phyloP scores from a whole-genome alignment of 2,113 vertebrate genomes.

The Martes martes region DNA sequence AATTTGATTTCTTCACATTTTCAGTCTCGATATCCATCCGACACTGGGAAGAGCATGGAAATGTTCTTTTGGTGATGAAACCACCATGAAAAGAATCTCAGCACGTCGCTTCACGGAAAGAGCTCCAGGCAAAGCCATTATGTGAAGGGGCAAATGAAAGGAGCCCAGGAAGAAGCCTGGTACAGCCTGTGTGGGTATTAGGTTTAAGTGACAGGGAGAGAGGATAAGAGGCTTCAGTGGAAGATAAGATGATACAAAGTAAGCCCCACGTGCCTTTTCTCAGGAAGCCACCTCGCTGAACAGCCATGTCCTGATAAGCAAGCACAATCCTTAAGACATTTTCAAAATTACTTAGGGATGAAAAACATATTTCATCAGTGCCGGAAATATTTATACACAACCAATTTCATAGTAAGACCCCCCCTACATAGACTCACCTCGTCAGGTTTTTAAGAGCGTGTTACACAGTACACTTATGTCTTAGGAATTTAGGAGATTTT shows the following conservation, averaged over 20 bases:
- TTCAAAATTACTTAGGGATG: not conserved
- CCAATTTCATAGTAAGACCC: not conserved
- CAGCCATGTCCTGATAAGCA: not conserved
- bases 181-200: fast-evolving
- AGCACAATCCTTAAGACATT: not conserved
- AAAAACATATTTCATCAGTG: not conserved
- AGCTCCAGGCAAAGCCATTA: not conserved
- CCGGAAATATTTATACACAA: not conserved
- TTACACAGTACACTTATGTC: not conserved
- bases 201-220: not conserved
- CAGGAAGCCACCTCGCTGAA: not conserved
- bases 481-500: not conserved
- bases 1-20: not conserved
- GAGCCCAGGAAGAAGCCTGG: not conserved
- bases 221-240: not conserved
- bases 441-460: not conserved
- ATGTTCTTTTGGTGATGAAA: not conserved
- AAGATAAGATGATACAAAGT: not conserved
- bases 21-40: not conserved
- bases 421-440: not conserved
- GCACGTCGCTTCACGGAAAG: not conserved
- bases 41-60: not conserved
- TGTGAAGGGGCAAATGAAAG: not conserved
- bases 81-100: not conserved
- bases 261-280: not conserved